Evolutionary conservation across 2,888 invertebrate species (phyloP).

Genomic region (Stenichneumon culpator): DNA sequence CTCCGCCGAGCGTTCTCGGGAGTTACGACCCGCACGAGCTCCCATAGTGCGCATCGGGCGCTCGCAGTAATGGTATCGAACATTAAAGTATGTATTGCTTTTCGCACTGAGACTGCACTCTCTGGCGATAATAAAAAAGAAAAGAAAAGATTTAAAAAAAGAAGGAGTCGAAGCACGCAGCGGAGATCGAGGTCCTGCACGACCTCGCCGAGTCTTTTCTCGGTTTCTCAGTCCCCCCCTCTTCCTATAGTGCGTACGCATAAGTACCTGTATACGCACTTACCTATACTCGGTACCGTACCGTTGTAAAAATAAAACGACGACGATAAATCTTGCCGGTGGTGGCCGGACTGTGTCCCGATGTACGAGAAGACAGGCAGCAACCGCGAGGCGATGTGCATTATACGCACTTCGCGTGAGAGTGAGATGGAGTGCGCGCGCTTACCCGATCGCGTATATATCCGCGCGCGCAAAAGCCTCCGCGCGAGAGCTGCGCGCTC

Average conservation of each 20-base stretch:
- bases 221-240: conserved; percentile 8
- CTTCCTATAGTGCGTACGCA: not conserved
- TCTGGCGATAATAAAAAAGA: not conserved
- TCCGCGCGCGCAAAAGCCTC: conserved; percentile 31
- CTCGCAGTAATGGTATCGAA: conserved; percentile 20
- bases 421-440: conserved; percentile 1
- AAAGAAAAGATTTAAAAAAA: conserved; percentile 17
- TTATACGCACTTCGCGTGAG: conserved; percentile 50
- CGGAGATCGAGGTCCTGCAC: conserved; percentile 37
- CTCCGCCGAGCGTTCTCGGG: not conserved
- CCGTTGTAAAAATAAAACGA: conserved; percentile 64
- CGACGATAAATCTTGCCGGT: conserved; percentile 60
- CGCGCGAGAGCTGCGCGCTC: not conserved
- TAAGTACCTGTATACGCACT: not conserved
- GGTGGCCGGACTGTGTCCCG: conserved; percentile 41
- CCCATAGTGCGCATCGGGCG: not conserved
- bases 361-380: conserved; percentile 49
- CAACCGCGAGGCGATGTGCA: conserved; percentile 13
- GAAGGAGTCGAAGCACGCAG: not conserved
- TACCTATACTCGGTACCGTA: conserved; percentile 39
- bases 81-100: not conserved
- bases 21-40: not conserved
- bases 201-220: conserved; percentile 35
- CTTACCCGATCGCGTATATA: conserved; percentile 24
- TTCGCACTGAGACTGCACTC: not conserved